Conservation (phyloP, 2,113 vertebrate genomes). For the Tenrec ecaudatus region DNA sequence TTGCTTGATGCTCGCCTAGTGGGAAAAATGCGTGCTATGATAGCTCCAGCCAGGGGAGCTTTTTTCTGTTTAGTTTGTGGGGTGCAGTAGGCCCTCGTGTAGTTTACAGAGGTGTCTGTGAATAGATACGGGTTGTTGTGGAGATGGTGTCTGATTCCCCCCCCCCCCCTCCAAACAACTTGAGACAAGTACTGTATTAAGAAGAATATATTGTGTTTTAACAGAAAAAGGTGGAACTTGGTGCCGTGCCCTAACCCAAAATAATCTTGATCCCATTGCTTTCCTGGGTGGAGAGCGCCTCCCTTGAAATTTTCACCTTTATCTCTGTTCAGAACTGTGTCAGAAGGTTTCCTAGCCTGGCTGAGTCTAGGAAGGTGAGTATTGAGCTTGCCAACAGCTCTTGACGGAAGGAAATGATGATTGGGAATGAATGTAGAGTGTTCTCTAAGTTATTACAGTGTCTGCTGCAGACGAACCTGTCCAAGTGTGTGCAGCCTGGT, state of each 20-base stretch:
- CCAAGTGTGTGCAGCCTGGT: neutral
- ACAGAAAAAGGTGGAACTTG: neutral
- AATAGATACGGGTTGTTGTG: neutral
- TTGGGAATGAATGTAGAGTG: neutral
- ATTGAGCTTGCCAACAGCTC: conserved; percentile 19
- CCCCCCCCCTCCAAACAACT: neutral
- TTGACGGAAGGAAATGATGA: neutral
- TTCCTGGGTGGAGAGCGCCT: neutral
- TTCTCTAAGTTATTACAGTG: neutral
- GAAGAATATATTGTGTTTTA: neutral
- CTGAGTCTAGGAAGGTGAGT: neutral
- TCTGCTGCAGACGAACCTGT: neutral
- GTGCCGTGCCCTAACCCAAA: neutral
- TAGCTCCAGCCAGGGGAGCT: too few species aligned
- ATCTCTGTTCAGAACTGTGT: conserved; percentile 6
- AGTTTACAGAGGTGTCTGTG: neutral
- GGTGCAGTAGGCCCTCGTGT: neutral
- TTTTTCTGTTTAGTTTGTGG: too few species aligned
- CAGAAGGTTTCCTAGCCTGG: neutral
- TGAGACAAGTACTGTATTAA: neutral
- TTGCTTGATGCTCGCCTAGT: too few species aligned
- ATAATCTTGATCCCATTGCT: neutral
- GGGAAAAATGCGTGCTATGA: too few species aligned
- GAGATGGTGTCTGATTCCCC: neutral
- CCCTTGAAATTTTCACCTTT: neutral